Base-by-base conservation (phyloP, 2,113 vertebrate genomes). In the Tachysurus fulvidraco region DNA sequence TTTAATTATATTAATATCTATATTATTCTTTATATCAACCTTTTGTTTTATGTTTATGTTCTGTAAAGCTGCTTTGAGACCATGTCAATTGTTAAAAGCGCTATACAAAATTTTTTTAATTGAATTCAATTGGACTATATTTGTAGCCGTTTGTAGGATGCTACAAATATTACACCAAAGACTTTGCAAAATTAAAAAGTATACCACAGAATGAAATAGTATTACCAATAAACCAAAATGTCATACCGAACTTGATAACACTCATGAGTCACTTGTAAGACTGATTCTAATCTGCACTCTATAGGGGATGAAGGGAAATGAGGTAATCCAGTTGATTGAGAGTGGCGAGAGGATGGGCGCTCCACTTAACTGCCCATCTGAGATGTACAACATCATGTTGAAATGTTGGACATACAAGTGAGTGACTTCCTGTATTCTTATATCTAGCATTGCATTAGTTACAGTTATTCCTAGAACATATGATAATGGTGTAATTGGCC, bases 251-350 rank as follows among this genome's bases (percentile, higher is more conserved):
- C 28, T 7, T 36, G 19, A 30, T 5, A 57, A 25, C 30, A 30
- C 50, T n/a, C 8, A 36, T 30, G n/a, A 57, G 0, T 19, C 25
- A 8, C 12, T 59, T 30, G 54, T 54, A 14, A 52, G 11, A 78
- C 44, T 30, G 16, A 64, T 17, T 85, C n/a, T 69, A 13, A 69
- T 41, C 50, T 67, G 23, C 86, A 59, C n/a, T 67, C 11, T 52
- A 16, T 19, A 99, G 98, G 97, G 98, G 52, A 97, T 99, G 97
- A 99, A 98, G 93, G 98, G 98, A 64, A 96, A 95, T 28, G 98
- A 99, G 19, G 98, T 99, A 11, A 93, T 96, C 1, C 95, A 96
- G 84, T 97, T 99, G 97, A 95, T 99, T 90, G 98, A 99, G 88
- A 94, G 91, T 88, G 97, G 97, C n/a, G 91, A 94, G 13, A 94